Conservation (phyloP, 2,797 vertebrate genomes). For the Lateolabrax maculatus region DNA sequence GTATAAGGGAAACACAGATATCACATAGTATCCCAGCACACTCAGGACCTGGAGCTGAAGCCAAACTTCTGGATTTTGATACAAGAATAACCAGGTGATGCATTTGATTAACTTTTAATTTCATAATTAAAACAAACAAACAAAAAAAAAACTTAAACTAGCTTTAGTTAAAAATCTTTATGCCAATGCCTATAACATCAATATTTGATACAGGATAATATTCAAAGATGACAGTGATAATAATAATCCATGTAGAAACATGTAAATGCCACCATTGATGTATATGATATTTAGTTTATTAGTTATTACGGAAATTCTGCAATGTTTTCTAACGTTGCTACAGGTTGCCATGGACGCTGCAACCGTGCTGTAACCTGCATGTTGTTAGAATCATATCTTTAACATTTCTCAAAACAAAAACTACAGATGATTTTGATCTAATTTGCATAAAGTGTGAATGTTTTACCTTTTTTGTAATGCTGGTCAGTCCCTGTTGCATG, state of each 20-base stretch:
- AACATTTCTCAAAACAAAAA: no score
- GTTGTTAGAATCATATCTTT: no score
- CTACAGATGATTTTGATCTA: no score
- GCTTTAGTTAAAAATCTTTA: neutral
- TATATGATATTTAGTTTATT: no score
- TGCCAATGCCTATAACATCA: neutral
- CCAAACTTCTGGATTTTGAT: slow-evolving; percentile 1
- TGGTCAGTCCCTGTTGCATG: no score
- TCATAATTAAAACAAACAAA: no score
- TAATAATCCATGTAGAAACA: neutral
- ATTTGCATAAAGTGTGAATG: no score
- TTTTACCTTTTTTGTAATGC: no score
- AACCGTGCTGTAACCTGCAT: no score
- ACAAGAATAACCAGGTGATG: slow-evolving; percentile 41
- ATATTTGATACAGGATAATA: neutral
- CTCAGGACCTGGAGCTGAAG: neutral
- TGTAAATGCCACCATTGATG: neutral
- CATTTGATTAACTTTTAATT: neutral
- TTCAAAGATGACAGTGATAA: neutral
- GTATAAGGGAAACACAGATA: neutral
- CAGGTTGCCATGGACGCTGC: no score
- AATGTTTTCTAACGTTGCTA: no score
- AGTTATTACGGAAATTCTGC: no score
- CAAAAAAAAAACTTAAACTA: neutral
- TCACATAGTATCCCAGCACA: neutral